Evolutionary conservation across 2,797 vertebrate species (phyloP).

Genomic region (Micropoecilia bifurca): DNA sequence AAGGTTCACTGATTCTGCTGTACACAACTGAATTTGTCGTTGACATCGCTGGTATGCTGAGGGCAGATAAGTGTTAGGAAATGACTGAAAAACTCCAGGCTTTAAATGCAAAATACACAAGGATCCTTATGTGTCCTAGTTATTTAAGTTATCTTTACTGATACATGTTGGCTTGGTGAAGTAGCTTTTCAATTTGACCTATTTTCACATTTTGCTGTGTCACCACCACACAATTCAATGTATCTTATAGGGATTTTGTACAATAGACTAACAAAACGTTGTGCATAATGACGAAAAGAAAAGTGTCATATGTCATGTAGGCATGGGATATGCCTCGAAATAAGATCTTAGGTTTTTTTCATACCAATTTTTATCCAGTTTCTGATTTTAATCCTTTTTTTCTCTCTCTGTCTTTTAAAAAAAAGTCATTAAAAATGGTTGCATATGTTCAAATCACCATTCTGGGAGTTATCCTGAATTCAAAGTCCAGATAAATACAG

Average conservation of each 20-base stretch:
- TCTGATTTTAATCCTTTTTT: no score
- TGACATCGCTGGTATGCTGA: conserved; percentile 16
- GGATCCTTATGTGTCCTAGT: not conserved
- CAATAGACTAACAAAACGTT: not conserved
- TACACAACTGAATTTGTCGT: conserved; percentile 16
- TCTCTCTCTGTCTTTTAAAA: no score
- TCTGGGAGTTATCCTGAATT: no score
- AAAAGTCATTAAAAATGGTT: no score
- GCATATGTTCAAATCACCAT: no score
- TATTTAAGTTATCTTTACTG: not conserved
- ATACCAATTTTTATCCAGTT: not conserved
- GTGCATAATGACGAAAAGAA: not conserved
- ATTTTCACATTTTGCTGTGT: not conserved
- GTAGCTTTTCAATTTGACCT: not conserved
- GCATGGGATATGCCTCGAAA: not conserved
- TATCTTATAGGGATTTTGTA: not conserved
- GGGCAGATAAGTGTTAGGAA: conserved; percentile 53
- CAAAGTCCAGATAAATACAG: no score
- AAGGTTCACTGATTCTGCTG: not conserved
- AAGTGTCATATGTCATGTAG: not conserved
- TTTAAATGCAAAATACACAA: not conserved
- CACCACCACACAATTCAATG: not conserved
- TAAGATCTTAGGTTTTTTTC: not conserved
- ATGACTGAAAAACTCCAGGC: conserved; percentile 13
- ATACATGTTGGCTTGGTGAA: not conserved